These are phyloP conservation scores for Dryobotodes eremita DNA, from an alignment of 2,888 invertebrate species.

Conservation along the genomic window DNA sequence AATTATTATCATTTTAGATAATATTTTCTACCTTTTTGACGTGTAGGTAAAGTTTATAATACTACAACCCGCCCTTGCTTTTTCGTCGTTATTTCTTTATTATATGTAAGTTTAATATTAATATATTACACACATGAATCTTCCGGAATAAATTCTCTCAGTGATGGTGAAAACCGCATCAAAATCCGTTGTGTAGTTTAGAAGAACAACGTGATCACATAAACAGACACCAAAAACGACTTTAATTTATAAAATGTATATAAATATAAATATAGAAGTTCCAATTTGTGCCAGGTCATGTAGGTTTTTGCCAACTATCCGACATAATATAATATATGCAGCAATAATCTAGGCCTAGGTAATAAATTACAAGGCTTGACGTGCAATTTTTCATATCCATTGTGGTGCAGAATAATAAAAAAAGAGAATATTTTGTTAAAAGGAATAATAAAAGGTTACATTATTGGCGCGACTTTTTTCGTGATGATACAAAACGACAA, in stretches of 20 bases:
- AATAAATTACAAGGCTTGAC: constrained; percentile 61
- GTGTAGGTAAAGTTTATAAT: constrained; percentile 15
- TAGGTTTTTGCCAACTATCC: constrained; percentile 37
- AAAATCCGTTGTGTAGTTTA: background rate
- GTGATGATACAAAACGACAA: background rate
- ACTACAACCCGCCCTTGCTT: background rate
- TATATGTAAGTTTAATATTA: too few species aligned
- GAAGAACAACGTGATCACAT: too few species aligned
- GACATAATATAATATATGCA: constrained; percentile 54
- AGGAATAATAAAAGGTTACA: constrained; percentile 1
- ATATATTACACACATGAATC: too few species aligned
- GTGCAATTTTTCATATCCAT: constrained; percentile 61
- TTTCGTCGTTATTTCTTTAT: too few species aligned
- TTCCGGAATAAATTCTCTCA: background rate
- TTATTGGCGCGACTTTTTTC: background rate
- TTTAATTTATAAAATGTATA: background rate
- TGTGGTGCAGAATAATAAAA: constrained; percentile 22
- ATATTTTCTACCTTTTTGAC: constrained; percentile 40
- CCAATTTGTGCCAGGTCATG: constrained; percentile 45
- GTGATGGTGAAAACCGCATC: background rate
- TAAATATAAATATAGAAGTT: constrained; percentile 8
- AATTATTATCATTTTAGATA: constrained; percentile 38
- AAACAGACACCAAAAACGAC: background rate
- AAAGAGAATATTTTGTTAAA: too few species aligned
- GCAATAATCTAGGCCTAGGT: constrained; percentile 45